These are phyloP conservation scores for Acropternis orthonyx DNA, from an alignment of 2,797 vertebrate genomes.

Conservation along the genomic window DNA sequence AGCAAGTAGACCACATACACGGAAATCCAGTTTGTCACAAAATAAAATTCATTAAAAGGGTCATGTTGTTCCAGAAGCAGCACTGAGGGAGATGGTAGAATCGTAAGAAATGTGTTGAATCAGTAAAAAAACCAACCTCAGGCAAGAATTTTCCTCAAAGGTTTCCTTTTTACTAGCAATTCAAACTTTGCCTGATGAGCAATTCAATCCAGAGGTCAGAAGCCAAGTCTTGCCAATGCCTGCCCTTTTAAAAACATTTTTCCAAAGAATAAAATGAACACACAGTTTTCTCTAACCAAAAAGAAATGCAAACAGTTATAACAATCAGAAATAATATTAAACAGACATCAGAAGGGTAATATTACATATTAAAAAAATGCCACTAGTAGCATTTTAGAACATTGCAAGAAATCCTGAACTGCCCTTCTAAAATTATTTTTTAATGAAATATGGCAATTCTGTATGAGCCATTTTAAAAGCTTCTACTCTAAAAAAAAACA, in stretches of 20 bases:
- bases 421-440: not conserved
- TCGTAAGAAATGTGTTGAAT: not conserved
- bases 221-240: not conserved
- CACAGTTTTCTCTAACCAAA: not conserved
- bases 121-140: constrained; percentile 18
- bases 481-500: not conserved
- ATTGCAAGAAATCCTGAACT: not conserved
- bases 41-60: not conserved
- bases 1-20: not conserved
- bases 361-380: not conserved
- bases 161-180: constrained; percentile 7
- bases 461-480: not conserved
- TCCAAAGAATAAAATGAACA: not conserved
- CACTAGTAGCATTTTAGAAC: not conserved
- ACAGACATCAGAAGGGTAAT: not conserved
- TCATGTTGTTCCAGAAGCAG: not conserved
- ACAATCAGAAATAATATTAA: not conserved
- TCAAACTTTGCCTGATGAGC: not conserved
- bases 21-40: not conserved
- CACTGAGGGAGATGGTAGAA: not conserved
- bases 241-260: not conserved
- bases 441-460: not conserved
- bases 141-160: not conserved
- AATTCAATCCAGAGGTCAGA: not conserved
- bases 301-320: not conserved